Evolutionary conservation across 64 coral and sea anemone species (phyloP), one percentile per base, ranked within the genome.

Genomic region (Pachyseris speciosa): DNA sequence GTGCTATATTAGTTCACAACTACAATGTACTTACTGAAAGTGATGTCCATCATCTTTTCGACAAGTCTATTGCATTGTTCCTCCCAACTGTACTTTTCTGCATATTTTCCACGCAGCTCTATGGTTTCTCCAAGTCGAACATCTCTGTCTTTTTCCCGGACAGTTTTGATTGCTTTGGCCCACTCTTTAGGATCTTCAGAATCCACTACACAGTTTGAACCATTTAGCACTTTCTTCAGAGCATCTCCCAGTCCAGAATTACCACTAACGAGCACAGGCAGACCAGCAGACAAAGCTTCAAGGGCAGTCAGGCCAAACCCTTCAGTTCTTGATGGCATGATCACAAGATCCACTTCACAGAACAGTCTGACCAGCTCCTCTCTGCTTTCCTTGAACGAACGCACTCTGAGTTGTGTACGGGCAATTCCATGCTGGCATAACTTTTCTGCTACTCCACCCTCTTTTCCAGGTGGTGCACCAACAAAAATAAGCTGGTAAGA

Each of bases 241-340:
- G 70, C 70, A 0, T 44, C 41, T 25, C 70, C 70, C 9, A 79
- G 49, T 34, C 75, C 75, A 9, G 75, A 79, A 20, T 79, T 79
- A 4, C 75, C 75, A 79, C 75, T 79, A 1, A 79, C 75, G 30
- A 79, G 75, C 4, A 79, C 30, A 37, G 75, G 75, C 11, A 79
- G 75, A 55, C 75, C 28, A 9, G 75, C 75, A 13, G 75, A 79
- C 57, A 79, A 79, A 15, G 75, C 75, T 57, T 74, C 38, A 74
- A 74, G 70, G 3, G 37, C 70, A 74, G 70, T 2, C 20, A 74
- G 5, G 1, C 70, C 75, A 57, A 57, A 79, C 1, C 75, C 75
- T 9, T 79, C 75, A 55, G 75, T 78, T 51, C 75, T 51, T 57
- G 75, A 78, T 58, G 75, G 75, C 75, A 78, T 78, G 20, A 78